Percentiles rank a stretch among this genome's conserved stretches.
Conservation (phyloP, 2,113 vertebrate species). For the Sigmodon hispidus region DNA sequence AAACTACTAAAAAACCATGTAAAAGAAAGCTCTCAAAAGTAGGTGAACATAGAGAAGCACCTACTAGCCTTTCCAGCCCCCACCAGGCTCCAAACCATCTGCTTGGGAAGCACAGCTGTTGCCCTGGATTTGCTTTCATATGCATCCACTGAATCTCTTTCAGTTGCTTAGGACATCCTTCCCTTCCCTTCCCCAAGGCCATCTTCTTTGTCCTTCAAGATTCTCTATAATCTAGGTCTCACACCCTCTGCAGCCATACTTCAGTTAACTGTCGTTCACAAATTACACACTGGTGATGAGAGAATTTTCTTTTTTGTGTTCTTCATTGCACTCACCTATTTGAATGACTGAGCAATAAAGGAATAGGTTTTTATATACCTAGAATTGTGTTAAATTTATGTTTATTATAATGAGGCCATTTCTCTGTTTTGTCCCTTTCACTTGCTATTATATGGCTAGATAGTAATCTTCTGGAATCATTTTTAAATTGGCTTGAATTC, state of each 20-base stretch:
- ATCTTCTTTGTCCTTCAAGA: slow-evolving; percentile 34
- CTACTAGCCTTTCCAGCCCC: neutral
- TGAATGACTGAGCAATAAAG: slow-evolving; percentile 34
- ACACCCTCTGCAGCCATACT: neutral
- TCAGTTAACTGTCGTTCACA: neutral
- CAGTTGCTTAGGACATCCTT: neutral
- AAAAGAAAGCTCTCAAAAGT: slow-evolving; percentile 28
- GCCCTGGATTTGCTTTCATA: neutral
- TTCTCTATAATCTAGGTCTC: neutral
- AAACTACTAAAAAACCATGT: slow-evolving; percentile 19
- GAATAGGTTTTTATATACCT: neutral
- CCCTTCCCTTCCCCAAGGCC: neutral
- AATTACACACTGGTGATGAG: neutral
- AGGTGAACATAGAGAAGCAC: neutral
- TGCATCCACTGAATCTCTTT: neutral
- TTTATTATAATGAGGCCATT: neutral
- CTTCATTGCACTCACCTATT: neutral
- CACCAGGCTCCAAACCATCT: neutral
- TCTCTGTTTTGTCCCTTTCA: neutral
- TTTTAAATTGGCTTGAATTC: neutral
- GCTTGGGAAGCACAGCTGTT: neutral
- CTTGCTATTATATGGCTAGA: neutral
- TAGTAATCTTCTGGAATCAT: neutral
- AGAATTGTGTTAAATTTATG: slow-evolving; percentile 18
- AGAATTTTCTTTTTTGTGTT: slow-evolving; percentile 3